These are phyloP conservation scores for Hemaris fuciformis DNA, from an alignment of 2,888 invertebrate species.

Conservation along the genomic window DNA sequence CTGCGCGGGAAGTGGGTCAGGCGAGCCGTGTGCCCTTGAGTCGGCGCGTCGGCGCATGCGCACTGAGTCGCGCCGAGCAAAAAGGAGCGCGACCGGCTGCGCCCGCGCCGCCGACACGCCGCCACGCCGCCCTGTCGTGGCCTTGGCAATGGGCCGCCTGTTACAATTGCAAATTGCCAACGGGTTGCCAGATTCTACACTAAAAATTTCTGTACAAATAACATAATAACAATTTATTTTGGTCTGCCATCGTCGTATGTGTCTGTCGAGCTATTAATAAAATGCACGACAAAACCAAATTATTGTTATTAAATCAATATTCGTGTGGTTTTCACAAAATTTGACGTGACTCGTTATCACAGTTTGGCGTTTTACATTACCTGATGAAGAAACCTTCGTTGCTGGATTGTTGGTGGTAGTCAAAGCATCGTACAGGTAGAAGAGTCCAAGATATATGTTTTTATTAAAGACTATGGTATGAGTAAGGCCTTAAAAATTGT, in stretches of 20 bases:
- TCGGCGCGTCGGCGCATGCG: conserved; percentile 25
- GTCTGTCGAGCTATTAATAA: too few species aligned
- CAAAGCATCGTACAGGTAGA: too few species aligned
- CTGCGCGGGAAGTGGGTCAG: conserved; percentile 64
- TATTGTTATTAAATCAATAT: too few species aligned
- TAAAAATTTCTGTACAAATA: background rate
- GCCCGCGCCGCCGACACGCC: conserved; percentile 41
- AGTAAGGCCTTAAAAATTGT: too few species aligned
- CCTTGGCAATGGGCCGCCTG: conserved; percentile 42
- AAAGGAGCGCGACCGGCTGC: conserved; percentile 36
- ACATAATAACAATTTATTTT: background rate
- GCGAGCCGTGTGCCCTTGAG: conserved; percentile 13
- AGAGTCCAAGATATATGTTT: too few species aligned
- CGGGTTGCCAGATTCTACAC: conserved; percentile 35
- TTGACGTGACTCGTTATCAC: too few species aligned
- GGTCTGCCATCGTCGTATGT: background rate
- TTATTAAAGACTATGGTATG: too few species aligned
- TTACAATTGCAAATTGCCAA: conserved; percentile 36
- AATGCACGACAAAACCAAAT: too few species aligned
- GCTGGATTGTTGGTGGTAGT: too few species aligned
- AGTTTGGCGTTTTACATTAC: too few species aligned
- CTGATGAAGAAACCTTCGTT: too few species aligned
- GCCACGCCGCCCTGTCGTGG: conserved; percentile 31
- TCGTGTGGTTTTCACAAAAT: too few species aligned
- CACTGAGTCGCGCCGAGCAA: conserved; percentile 24